Base-by-base conservation (phyloP, 1,140 invertebrate species). In the Acromyrmex echinatior region DNA sequence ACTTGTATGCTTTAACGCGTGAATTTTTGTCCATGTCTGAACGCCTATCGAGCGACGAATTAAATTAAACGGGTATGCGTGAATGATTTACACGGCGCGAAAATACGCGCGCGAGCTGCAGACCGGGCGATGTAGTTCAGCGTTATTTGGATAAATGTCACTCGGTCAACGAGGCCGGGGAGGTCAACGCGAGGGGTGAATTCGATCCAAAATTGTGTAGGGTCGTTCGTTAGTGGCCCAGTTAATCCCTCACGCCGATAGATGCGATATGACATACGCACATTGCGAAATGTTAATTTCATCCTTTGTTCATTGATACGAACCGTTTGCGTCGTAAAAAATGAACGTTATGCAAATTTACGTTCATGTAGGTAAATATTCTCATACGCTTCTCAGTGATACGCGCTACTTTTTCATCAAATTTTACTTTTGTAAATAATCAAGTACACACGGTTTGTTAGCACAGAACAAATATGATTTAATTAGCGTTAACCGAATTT, bases 101-200 rank as follows among this genome's bases (percentile, higher is more conserved):
- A 73, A 89, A 88, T 85, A 56, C 58, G 74, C 82, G 60, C 51
- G 28, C 78, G 31, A 66, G 53, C 53, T 49, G 39, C 18, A 49
- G 39, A 73, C 39, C 39, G 39, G 25, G 49, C 73, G 51, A 87
- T 86, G 90, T 91, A 82, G 90, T 87, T 79, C 79, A 74, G 45
- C 49, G 90, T 90, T 88, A 86, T 86, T 89, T 68, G 68, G 62
- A 77, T 86, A 92, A 92, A 92, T 92, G 92, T 91, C 91, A 92
- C 71, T 91, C 90, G 92, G 90, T 92, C 92, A 92, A 65, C 71
- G 66, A 31, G 68, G 65, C 71, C 51, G 45, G 68, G 70, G 31
- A 80, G 66, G 62, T 25, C 56, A 45, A 53, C 60, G 53, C 18
- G 35, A 58, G 80, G 79, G 58, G 25, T 74, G 70, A 89, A 76